Evolutionary conservation across 2,797 vertebrate species (phyloP).

Genomic region (Phylloscopus collybita): DNA sequence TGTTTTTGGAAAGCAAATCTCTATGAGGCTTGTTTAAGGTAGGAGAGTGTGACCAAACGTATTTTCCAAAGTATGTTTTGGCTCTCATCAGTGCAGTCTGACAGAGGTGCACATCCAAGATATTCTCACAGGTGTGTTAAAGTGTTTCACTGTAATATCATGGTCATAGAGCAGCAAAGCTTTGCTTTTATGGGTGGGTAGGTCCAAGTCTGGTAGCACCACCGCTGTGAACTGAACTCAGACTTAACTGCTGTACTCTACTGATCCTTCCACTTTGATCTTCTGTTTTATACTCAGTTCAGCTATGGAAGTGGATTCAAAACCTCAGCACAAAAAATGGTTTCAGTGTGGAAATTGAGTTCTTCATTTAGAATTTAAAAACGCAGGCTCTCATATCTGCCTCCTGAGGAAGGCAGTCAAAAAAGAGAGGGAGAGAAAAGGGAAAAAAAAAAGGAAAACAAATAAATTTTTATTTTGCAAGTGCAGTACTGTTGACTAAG

Average conservation of each 20-base stretch:
- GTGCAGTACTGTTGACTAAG: neutral
- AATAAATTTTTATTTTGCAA: neutral
- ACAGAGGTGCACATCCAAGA: neutral
- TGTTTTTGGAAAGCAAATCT: neutral
- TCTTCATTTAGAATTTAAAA: neutral
- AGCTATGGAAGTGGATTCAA: neutral
- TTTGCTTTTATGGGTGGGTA: neutral
- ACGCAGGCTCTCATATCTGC: neutral
- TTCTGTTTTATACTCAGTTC: neutral
- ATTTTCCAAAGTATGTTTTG: neutral
- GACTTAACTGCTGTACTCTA: neutral
- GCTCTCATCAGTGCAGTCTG: neutral
- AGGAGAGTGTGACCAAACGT: neutral
- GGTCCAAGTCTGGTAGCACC: neutral
- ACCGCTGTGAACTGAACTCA: neutral
- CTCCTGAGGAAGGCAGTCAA: rapidly evolving
- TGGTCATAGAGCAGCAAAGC: neutral
- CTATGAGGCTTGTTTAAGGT: neutral
- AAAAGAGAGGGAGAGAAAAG: neutral
- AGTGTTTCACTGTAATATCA: neutral
- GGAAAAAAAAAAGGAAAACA: neutral
- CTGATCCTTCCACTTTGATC: neutral
- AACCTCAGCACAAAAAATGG: neutral
- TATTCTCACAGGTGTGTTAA: neutral
- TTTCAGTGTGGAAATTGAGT: neutral